Evolutionary conservation across 2,797 vertebrate genomes (phyloP).

Genomic region (Crypturellus tataupa): DNA sequence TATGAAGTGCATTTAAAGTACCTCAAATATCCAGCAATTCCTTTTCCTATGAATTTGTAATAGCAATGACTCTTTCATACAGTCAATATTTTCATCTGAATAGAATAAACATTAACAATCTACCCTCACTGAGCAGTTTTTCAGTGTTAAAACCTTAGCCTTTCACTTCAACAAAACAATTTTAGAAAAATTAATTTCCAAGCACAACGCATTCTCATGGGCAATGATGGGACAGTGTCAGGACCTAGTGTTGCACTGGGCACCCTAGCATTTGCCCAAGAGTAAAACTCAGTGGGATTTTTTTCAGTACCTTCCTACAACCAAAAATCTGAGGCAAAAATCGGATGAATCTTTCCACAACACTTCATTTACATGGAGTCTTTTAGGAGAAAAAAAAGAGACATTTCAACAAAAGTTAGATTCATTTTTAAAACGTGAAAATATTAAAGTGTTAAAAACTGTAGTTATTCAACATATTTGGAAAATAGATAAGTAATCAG

Average conservation of each 20-base stretch:
- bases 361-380: neutral
- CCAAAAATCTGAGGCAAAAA: rapidly evolving
- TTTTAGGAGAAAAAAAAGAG: neutral
- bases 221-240: neutral
- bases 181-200: neutral
- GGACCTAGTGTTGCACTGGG: neutral
- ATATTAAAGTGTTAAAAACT: neutral
- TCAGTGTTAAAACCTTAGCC: neutral
- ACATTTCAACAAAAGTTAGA: neutral
- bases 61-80: neutral
- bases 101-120: neutral
- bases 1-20: neutral
- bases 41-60: neutral
- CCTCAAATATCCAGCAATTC: neutral
- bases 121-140: neutral
- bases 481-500: neutral
- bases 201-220: neutral
- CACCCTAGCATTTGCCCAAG: neutral
- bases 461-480: neutral
- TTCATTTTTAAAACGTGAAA: neutral
- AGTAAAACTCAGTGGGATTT: neutral
- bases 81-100: neutral
- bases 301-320: neutral
- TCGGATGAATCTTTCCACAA: neutral
- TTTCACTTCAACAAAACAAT: neutral